Percentiles rank a stretch among this genome's conserved stretches.
Conservation (phyloP, 2,888 invertebrate species). For the Chloromyia formosa region DNA sequence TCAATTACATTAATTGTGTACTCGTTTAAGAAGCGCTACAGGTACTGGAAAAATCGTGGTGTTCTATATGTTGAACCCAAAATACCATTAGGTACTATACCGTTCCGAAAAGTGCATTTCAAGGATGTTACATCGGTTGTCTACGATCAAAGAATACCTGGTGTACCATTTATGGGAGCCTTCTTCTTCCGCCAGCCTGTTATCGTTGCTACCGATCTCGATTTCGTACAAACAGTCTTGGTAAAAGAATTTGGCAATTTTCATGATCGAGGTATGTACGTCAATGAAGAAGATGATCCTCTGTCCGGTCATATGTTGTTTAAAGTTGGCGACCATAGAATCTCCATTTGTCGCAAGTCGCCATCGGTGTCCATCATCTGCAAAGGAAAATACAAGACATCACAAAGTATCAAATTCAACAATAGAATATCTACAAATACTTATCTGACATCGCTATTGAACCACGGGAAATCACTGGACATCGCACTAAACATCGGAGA, state of each 20-base stretch:
- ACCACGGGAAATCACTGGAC: too few relatives aligned
- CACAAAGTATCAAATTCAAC: too few relatives aligned
- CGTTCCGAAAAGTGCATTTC: conserved; percentile 53
- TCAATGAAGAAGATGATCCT: conserved; percentile 55
- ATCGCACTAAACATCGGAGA: too few relatives aligned
- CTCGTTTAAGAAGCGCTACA: neutral
- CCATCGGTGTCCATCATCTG: too few relatives aligned
- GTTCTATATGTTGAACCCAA: conserved; percentile 26
- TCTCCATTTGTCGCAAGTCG: too few relatives aligned
- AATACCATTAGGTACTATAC: conserved; percentile 36
- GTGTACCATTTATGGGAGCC: conserved; percentile 43
- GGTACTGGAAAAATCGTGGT: conserved; percentile 48
- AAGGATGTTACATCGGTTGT: conserved; percentile 54
- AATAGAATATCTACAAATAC: conserved; percentile 50
- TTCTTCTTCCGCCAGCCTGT: conserved; percentile 46
- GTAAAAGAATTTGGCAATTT: conserved; percentile 56
- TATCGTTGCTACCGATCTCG: conserved; percentile 55
- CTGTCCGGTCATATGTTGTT: conserved; percentile 60
- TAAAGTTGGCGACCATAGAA: too few relatives aligned
- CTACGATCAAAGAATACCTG: conserved; percentile 44
- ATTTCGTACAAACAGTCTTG: conserved; percentile 57
- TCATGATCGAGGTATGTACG: conserved; percentile 53
- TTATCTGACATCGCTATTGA: too few relatives aligned
- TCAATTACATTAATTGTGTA: neutral
- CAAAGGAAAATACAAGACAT: too few relatives aligned